These are phyloP conservation scores for Eubucco bourcierii DNA, from an alignment of 2,113 vertebrate species.

Conservation along the genomic window DNA sequence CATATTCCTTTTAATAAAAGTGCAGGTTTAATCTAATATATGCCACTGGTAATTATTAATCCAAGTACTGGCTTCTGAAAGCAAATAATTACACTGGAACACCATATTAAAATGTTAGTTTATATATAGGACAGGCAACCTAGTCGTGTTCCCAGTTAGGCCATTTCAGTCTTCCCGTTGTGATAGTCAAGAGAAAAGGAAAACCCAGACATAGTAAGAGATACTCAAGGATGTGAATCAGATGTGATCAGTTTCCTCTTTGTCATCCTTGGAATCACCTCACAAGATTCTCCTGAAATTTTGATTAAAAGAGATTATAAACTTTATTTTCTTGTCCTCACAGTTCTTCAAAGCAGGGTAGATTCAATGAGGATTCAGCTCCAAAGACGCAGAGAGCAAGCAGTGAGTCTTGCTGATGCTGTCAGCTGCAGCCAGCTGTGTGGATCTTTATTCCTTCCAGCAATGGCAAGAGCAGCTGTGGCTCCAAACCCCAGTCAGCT, in stretches of 20 bases:
- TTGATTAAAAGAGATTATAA: neutral
- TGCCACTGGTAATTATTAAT: neutral
- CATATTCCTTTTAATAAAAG: neutral
- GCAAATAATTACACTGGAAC: neutral
- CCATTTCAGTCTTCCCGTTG: neutral
- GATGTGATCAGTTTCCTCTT: neutral
- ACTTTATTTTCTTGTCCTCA: neutral
- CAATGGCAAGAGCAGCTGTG: neutral
- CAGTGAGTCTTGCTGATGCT: neutral
- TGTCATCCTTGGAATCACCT: neutral
- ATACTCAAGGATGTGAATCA: neutral
- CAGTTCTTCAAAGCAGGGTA: neutral
- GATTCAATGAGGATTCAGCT: neutral
- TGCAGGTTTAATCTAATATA: neutral
- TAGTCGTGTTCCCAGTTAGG: neutral
- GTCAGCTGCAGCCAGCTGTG: neutral
- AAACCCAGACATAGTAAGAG: neutral
- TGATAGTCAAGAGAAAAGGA: neutral
- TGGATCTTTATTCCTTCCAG: neutral
- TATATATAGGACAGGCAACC: neutral
- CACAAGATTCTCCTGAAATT: neutral
- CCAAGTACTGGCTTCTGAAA: neutral
- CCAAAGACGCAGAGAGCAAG: neutral
- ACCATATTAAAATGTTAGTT: neutral
- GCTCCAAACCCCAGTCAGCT: constrained; percentile 4